These are phyloP conservation scores for Eurypyga helias DNA, from an alignment of 2,113 vertebrate species.

Conservation along the genomic window DNA sequence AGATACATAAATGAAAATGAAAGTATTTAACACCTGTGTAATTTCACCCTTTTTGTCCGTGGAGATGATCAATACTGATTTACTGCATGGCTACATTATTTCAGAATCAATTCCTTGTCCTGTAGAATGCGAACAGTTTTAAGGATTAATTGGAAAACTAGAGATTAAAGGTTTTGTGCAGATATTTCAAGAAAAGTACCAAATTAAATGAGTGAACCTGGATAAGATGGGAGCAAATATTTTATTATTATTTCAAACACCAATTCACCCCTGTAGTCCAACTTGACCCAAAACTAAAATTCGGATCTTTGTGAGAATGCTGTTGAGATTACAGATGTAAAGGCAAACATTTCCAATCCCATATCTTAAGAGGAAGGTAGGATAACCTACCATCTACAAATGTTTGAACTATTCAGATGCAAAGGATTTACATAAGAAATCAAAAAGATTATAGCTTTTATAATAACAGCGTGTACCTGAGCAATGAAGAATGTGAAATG, in stretches of 20 bases:
- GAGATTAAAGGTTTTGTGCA: background rate
- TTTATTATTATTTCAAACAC: background rate
- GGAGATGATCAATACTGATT: background rate
- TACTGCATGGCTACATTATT: background rate
- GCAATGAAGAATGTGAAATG: background rate
- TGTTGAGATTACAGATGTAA: background rate
- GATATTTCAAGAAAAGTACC: background rate
- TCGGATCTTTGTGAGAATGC: background rate
- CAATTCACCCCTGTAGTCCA: background rate
- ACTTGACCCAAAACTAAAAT: background rate
- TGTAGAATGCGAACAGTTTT: background rate
- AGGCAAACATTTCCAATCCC: background rate
- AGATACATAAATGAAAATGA: background rate
- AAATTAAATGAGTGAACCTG: background rate
- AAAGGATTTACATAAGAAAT: background rate
- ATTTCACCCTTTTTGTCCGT: background rate
- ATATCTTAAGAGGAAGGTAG: background rate
- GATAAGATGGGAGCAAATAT: background rate
- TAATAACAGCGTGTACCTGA: background rate
- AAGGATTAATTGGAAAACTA: background rate
- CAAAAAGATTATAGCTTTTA: background rate
- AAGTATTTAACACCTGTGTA: background rate
- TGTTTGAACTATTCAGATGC: background rate
- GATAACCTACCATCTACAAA: background rate
- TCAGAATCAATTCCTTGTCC: slow-evolving; percentile 1